Evolutionary conservation across 2,888 invertebrate species (phyloP), one percentile per base, ranked within the genome.

Genomic region (Trichacis sp.): DNA sequence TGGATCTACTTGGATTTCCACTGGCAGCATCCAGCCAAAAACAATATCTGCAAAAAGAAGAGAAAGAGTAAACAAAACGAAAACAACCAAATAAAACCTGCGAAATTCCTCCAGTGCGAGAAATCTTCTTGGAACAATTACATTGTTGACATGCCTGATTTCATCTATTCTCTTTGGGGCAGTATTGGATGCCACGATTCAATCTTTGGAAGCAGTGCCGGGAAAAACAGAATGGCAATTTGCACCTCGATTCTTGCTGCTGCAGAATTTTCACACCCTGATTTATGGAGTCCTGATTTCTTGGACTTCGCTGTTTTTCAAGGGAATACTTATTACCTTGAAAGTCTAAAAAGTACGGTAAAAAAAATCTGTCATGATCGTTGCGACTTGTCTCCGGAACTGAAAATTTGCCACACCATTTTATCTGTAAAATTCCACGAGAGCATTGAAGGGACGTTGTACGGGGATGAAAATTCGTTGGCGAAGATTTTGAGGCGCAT

Each of bases 1-100:
- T 84, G 84, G 84, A 60, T 77, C 2, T 84, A 84, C 45, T 51
- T 84, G 2, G 84, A 84, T 40, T 82, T 77, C 33, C 81, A 83
- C 3, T 84, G 84, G 84, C 77, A 77, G 38, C 78, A 78, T 24
- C 54, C 60, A 9, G 74, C 77, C 0, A 24, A 33, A 15, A 29
- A 3, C 9, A 5, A 15, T 14, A 4, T 12, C 8, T 40, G 40
- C 33, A 29, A 42, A 5, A 9, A 40, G 12, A 15, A 40, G 14
- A 40, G 15, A 1, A 15, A 40, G 15, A 15, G 9, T 5, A 40
- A 15, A 40, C 33, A 12, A 9, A 15, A n/a, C 4, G 4, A 40
- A 12, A 30, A 46, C 1, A 43, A 24, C 24, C n/a, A n/a, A n/a
- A n/a, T n/a, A n/a, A 24, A 24, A 24, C 24, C 6, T 4, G 14